Conservation (phyloP, 1,140 invertebrate species). For the Chelonus insularis region DNA sequence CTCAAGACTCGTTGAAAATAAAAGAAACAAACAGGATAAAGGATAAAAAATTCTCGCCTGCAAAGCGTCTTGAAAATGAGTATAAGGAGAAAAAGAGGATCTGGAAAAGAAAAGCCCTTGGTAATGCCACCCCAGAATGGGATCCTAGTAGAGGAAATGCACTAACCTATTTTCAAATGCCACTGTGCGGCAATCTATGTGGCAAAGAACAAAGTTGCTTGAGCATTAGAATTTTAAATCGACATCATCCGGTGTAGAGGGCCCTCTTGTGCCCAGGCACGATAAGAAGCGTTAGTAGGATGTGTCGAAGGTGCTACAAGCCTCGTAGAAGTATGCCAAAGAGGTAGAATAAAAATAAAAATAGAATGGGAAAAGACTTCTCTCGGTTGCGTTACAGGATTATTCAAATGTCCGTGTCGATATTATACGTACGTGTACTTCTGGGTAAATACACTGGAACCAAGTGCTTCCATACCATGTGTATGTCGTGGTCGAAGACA, state of each 20-base stretch:
- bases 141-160: constrained; percentile 19
- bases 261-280: not conserved
- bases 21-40: not conserved
- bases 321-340: constrained; percentile 4
- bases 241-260: constrained; percentile 20
- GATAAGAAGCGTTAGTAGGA: not conserved
- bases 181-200: constrained; percentile 26
- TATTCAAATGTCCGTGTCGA: constrained; percentile 26
- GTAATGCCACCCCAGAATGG: constrained; percentile 18
- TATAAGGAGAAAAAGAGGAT: constrained; percentile 7
- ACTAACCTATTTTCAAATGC: constrained; percentile 29
- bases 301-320: not conserved
- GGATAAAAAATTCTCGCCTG: not conserved
- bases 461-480: constrained; percentile 13
- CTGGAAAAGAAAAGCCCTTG: constrained; percentile 5
- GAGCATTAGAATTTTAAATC: constrained; percentile 29
- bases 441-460: constrained; percentile 17
- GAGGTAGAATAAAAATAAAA: not conserved
- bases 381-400: constrained; percentile 14
- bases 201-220: constrained; percentile 29
- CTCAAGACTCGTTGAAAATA: not conserved
- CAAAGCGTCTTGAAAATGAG: constrained; percentile 6
- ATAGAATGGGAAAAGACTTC: constrained; percentile 1
- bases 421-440: constrained; percentile 13
- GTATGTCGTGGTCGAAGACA: constrained; percentile 2